phyloP scores from a whole-genome alignment of 2,888 invertebrate genomes.

The Archips crataeganus region DNA sequence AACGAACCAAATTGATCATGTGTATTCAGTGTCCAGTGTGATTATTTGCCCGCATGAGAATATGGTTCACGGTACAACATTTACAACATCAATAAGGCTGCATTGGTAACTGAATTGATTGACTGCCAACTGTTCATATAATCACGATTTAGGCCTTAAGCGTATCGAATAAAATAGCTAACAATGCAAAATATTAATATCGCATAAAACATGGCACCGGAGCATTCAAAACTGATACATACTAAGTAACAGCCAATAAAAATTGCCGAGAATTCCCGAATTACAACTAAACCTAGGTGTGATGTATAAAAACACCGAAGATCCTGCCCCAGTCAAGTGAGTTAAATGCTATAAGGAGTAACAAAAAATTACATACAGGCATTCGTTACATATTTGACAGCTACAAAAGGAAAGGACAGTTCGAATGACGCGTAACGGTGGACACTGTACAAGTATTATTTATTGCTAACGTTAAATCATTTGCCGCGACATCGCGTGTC shows the following conservation, averaged over 20 bases:
- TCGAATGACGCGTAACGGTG: conserved; percentile 50
- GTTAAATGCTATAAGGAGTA: conserved; percentile 38
- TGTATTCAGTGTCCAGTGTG: conserved; percentile 28
- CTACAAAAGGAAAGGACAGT: conserved; percentile 64
- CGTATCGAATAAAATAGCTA: conserved; percentile 15
- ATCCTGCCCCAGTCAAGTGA: conserved; percentile 52
- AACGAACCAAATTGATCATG: not conserved
- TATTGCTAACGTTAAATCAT: conserved; percentile 68
- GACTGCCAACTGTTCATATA: conserved; percentile 19
- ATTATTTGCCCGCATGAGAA: conserved; percentile 21
- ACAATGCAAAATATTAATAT: conserved; percentile 35
- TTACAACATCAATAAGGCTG: conserved; percentile 20
- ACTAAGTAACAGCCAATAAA: conserved; percentile 70
- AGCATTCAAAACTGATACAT: conserved; percentile 52
- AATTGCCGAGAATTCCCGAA: conserved; percentile 49
- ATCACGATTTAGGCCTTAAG: conserved; percentile 32
- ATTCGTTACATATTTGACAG: conserved; percentile 67
- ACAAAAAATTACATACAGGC: conserved; percentile 61
- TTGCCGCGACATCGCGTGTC: conserved; percentile 71
- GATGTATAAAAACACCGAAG: conserved; percentile 51
- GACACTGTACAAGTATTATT: conserved; percentile 49
- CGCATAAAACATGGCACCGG: conserved; percentile 65
- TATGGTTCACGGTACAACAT: conserved; percentile 1
- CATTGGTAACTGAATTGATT: conserved; percentile 32
- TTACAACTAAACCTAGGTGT: conserved; percentile 49